phyloP scores from a whole-genome alignment of 2,113 vertebrate genomes.

The Clarias macrocephalus region DNA sequence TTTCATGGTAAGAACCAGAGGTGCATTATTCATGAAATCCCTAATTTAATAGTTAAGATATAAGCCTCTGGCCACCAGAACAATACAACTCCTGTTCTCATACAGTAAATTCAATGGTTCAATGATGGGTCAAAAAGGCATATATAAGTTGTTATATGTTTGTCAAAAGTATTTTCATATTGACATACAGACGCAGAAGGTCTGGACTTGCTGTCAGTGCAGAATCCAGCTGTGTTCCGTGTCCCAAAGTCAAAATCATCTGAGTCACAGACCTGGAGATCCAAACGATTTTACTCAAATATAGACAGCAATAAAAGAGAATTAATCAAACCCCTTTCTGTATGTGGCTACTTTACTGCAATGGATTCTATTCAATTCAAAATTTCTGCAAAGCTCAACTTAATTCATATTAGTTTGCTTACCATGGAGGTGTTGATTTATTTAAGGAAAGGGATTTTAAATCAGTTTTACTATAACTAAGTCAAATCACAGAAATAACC shows the following conservation, averaged over 20 bases:
- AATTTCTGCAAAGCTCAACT: not conserved
- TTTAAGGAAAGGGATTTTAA: not conserved
- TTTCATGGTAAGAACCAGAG: not conserved
- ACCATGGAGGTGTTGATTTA: not conserved
- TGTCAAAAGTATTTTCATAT: not conserved
- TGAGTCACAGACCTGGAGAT: slow-evolving; percentile 76
- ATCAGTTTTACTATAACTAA: not conserved
- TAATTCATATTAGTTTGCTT: not conserved
- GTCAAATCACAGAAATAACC: not conserved
- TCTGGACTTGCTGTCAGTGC: slow-evolving; percentile 63
- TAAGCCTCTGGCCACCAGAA: not conserved
- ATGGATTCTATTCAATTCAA: not conserved
- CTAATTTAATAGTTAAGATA: not conserved
- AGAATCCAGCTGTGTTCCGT: slow-evolving; percentile 72
- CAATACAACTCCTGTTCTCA: not conserved
- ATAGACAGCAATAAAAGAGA: not conserved
- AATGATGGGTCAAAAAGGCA: not conserved
- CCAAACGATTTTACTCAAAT: not conserved
- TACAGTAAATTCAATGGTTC: not conserved
- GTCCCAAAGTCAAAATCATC: slow-evolving; percentile 59
- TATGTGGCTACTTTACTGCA: not conserved
- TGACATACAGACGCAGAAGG: slow-evolving; percentile 71
- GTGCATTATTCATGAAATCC: not conserved
- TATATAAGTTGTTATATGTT: not conserved
- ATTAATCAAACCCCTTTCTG: not conserved